Conservation (phyloP, 1,140 invertebrate species). For the Eciton burchellii region DNA sequence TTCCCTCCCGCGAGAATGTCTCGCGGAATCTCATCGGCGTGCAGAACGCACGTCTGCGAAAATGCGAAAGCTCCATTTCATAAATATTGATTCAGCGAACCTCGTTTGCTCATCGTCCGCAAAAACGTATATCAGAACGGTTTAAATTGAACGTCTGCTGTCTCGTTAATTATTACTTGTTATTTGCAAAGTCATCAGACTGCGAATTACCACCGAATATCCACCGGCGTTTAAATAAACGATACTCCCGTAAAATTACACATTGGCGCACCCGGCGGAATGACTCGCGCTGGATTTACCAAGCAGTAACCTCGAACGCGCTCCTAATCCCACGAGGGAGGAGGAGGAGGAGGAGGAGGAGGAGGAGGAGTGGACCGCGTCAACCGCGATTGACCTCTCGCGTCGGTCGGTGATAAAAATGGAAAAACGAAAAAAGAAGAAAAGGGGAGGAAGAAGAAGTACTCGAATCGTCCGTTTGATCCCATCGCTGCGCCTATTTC, state of each 20-base stretch:
- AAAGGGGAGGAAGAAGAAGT: too few relatives aligned
- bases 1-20: too few relatives aligned
- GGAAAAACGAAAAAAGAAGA: too few relatives aligned
- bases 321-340: constrained; percentile 39
- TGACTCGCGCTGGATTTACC: background rate
- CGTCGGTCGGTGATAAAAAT: constrained; percentile 28
- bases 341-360: too few relatives aligned
- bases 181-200: background rate
- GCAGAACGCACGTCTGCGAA: background rate
- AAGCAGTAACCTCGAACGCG: constrained; percentile 6
- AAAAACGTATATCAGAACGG: constrained; percentile 1
- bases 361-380: too few relatives aligned
- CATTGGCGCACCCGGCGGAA: constrained; percentile 1
- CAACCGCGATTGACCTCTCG: constrained; percentile 34
- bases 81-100: constrained; percentile 4
- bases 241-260: constrained; percentile 16
- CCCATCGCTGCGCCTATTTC: constrained; percentile 11
- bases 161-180: constrained; percentile 4
- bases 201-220: background rate
- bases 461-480: constrained; percentile 45
- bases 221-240: constrained; percentile 11
- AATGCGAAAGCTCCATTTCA: background rate
- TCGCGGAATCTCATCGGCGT: background rate
- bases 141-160: background rate
- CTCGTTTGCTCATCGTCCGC: background rate